Evolutionary conservation across 2,888 invertebrate genomes (phyloP).

Genomic region (Lottia scabra): DNA sequence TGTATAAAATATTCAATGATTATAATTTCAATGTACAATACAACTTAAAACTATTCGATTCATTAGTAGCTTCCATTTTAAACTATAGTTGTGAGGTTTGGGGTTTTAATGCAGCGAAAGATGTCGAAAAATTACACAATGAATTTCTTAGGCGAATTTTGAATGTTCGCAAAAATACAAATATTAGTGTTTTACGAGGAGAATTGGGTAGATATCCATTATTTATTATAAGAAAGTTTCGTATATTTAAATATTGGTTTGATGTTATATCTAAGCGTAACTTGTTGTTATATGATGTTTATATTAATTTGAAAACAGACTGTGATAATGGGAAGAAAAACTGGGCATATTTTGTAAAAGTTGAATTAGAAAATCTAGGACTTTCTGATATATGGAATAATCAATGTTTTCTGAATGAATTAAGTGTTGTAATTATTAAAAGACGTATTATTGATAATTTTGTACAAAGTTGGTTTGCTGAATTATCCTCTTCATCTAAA

Average conservation of each 20-base stretch:
- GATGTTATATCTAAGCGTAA: not conserved
- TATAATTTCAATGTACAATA: not conserved
- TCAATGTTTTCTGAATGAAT: slow-evolving; percentile 7
- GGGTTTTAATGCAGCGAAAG: slow-evolving; percentile 2
- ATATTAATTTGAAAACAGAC: not conserved
- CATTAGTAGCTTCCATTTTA: not conserved
- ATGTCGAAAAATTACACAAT: slow-evolving; percentile 6
- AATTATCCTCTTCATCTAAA: too few species aligned
- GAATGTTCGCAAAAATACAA: not conserved
- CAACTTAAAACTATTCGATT: not conserved
- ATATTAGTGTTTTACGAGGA: not conserved
- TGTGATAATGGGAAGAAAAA: not conserved
- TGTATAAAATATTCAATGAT: not conserved
- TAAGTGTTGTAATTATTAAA: not conserved
- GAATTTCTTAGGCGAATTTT: slow-evolving; percentile 5
- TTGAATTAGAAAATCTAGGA: not conserved
- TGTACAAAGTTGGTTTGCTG: too few species aligned
- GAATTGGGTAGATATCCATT: not conserved
- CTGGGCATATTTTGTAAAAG: not conserved
- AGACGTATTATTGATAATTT: too few species aligned
- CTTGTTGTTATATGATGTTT: not conserved
- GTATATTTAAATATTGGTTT: slow-evolving; percentile 2
- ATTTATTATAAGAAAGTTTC: not conserved
- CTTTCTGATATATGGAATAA: not conserved
- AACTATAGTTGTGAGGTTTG: slow-evolving; percentile 7